These are phyloP conservation scores for Melanogrammus aeglefinus DNA, from an alignment of 2,797 vertebrate species.

Conservation along the genomic window DNA sequence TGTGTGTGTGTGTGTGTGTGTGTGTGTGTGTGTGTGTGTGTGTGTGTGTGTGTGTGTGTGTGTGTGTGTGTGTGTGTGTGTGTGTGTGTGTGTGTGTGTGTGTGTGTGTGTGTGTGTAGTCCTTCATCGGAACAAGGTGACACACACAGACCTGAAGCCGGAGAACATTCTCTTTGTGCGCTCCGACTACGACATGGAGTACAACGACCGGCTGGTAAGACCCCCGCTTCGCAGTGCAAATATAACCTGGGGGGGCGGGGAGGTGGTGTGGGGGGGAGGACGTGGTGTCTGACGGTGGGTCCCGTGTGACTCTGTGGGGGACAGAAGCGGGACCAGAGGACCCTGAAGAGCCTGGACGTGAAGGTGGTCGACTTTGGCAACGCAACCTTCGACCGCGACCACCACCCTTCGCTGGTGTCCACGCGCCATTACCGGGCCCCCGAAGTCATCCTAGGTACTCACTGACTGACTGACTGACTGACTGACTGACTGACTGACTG, in stretches of 20 bases:
- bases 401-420: conserved; percentile 89
- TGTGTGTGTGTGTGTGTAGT: conserved; percentile 64
- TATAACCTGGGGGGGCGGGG: too few species aligned
- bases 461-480: too few species aligned
- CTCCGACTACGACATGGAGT: conserved; percentile 81
- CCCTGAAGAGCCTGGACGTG: conserved; percentile 81
- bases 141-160: conserved; percentile 95
- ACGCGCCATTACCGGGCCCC: conserved; percentile 94
- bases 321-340: conserved; percentile 81
- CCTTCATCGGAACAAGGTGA: conserved; percentile 91
- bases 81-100: too few species aligned
- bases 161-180: conserved; percentile 94
- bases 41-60: conserved; percentile 1
- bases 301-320: conserved; percentile 4
- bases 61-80: conserved; percentile 1
- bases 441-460: conserved; percentile 91
- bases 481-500: too few species aligned
- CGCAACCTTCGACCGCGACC: conserved; percentile 90
- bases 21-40: neutral
- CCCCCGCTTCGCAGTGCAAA: neutral
- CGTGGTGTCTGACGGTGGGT: conserved; percentile 15
- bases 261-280: neutral
- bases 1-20: conserved; percentile 8
- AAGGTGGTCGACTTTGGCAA: conserved; percentile 96
- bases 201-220: conserved; percentile 75